phyloP scores from a whole-genome alignment of 2,113 vertebrate genomes.

The Rhinopomastus cyanomelas region DNA sequence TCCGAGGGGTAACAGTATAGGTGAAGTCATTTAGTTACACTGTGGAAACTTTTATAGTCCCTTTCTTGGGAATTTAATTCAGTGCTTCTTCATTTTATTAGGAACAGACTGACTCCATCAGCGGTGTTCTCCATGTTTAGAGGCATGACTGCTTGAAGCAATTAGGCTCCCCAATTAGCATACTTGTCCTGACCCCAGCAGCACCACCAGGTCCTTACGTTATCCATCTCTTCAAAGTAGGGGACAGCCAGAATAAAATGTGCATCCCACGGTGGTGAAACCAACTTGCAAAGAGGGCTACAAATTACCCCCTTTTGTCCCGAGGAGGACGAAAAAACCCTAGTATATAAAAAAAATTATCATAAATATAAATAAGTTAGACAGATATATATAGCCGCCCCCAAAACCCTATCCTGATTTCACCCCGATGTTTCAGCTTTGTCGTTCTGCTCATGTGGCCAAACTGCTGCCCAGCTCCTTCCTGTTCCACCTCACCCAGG shows the following conservation, averaged over 20 bases:
- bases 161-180: constrained; percentile 75
- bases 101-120: constrained; percentile 76
- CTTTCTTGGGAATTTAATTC: constrained; percentile 77
- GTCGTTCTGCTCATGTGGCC: not conserved
- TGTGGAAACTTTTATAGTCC: constrained; percentile 75
- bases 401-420: not conserved
- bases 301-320: not conserved
- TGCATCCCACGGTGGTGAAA: constrained; percentile 11
- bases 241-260: constrained; percentile 23
- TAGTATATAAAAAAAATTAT: not conserved
- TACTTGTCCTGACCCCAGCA: constrained; percentile 69
- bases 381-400: too few relatives aligned
- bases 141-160: constrained; percentile 77
- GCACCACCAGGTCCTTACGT: constrained; percentile 37
- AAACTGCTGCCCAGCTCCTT: not conserved
- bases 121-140: constrained; percentile 60
- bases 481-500: rapidly evolving
- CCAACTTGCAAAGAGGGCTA: not conserved
- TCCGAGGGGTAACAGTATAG: constrained; percentile 66
- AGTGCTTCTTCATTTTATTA: constrained; percentile 79
- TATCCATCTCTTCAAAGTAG: constrained; percentile 58
- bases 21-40: constrained; percentile 77
- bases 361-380: too few relatives aligned
- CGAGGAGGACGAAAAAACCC: too few relatives aligned
- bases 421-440: not conserved